Evolutionary conservation across 2,113 vertebrate species (phyloP).

Genomic region (Oncorhynchus nerka): DNA sequence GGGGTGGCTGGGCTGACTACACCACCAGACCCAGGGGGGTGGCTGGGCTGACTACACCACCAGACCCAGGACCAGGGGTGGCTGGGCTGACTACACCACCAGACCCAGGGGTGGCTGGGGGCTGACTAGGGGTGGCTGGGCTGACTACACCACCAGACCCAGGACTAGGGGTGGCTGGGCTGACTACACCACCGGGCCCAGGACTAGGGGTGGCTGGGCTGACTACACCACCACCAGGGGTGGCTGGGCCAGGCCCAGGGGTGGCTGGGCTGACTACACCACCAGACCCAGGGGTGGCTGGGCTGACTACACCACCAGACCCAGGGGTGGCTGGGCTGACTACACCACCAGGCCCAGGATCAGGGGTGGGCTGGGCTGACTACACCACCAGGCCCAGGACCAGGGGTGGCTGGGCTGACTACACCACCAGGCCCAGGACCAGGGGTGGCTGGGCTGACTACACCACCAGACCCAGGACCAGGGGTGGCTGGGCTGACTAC

Average conservation of each 20-base stretch:
- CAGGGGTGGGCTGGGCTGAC: no score
- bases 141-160: conserved; percentile 68
- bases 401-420: conserved; percentile 31
- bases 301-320: conserved; percentile 67
- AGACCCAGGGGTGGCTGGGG: no score
- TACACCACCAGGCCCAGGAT: conserved; percentile 51
- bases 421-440: conserved; percentile 66
- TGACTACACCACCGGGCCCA: conserved; percentile 30
- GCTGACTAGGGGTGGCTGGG: conserved; percentile 47
- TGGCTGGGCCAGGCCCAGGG: conserved; percentile 30
- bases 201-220: no score
- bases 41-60: conserved; percentile 56
- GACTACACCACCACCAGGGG: conserved; percentile 65
- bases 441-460: no score
- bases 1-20: conserved; percentile 45
- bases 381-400: conserved; percentile 55
- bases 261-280: conserved; percentile 50
- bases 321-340: conserved; percentile 54
- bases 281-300: conserved; percentile 55
- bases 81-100: conserved; percentile 56
- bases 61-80: conserved; percentile 68
- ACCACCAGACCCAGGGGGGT: conserved; percentile 56
- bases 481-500: conserved; percentile 42
- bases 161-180: conserved; percentile 63
- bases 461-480: conserved; percentile 59